Evolutionary conservation across 2,888 invertebrate genomes (phyloP).

Genomic region (Diarsia brunnea): DNA sequence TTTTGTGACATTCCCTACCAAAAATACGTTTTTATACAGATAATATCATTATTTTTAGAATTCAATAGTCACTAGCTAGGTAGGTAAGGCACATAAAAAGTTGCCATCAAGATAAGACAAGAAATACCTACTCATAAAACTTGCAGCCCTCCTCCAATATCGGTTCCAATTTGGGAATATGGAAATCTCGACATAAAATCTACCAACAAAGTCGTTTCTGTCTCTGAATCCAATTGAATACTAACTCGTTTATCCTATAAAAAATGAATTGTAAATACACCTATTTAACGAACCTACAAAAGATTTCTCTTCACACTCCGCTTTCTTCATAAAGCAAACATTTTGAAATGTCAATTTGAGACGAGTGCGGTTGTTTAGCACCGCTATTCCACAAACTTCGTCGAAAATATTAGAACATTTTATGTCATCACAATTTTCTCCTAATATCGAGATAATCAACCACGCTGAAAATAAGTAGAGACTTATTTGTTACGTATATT

Average conservation of each 20-base stretch:
- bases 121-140: conserved; percentile 37
- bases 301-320: conserved; percentile 70
- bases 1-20: background rate
- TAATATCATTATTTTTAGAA: background rate
- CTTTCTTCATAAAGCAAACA: conserved; percentile 76
- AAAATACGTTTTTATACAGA: too few relatives aligned
- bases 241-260: conserved; percentile 25
- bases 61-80: background rate
- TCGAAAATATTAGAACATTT: conserved; percentile 80
- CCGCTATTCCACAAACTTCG: conserved; percentile 78
- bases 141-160: conserved; percentile 28
- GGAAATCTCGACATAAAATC: conserved; percentile 40
- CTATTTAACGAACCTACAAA: conserved; percentile 63
- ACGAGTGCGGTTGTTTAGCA: conserved; percentile 59
- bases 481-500: conserved; percentile 21
- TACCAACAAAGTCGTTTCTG: conserved; percentile 25
- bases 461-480: conserved; percentile 54
- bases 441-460: conserved; percentile 37
- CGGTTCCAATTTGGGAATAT: conserved; percentile 46
- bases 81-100: background rate
- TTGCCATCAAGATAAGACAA: conserved; percentile 9
- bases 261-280: conserved; percentile 30
- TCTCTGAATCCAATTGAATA: conserved; percentile 39
- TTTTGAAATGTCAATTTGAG: conserved; percentile 77
- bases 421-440: conserved; percentile 70